Evolutionary conservation across 2,888 invertebrate species (phyloP), one percentile per base, ranked within the genome.

Genomic region (Drosophila formosana): DNA sequence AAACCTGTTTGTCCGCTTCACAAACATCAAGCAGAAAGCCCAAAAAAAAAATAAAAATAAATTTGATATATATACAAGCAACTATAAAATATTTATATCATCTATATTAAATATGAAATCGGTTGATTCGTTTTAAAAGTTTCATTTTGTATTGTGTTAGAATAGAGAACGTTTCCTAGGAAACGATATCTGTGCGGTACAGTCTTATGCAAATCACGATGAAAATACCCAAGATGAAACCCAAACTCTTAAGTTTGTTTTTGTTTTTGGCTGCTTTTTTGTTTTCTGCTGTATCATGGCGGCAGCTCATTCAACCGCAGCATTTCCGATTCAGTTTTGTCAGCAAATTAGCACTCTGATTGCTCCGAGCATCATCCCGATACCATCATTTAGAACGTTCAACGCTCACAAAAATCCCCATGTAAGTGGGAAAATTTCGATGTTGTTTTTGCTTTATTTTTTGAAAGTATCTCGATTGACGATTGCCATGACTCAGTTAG

Each of bases 361-460:
- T 13, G 34, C 34, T 25, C 47, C 18, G 18, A 18, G 37, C 26
- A 30, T 30, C 53, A 28, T 50, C 50, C 43, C 28, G 63, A 3
- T 43, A 51, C 25, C 50, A 72, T 60, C 55, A 80, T 62, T 77
- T 62, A 80, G 82, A 89, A 83, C 78, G 71, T 55, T 66, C 63
- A 60, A 53, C 39, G 47, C n/a, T 30, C 25, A 61, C 30, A 63
- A 76, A 84, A 89, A 88, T 66, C 86, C 84, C 84, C 73, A 70
- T 85, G 86, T 80, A 88, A 89, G 58, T 79, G 89, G 89, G 84
- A 85, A 83, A 89, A 77, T 76, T 57, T 55, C 18, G 9, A 9
- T 34, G 13, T 66, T 64, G 45, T 25, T 45, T 8, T 45, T 45
- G 25, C 8, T 45, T 50, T 11, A 18, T 56, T 37, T 71, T 80